phyloP scores from a whole-genome alignment of 2,113 vertebrate species.

The Nyctereutes procyonoides region DNA sequence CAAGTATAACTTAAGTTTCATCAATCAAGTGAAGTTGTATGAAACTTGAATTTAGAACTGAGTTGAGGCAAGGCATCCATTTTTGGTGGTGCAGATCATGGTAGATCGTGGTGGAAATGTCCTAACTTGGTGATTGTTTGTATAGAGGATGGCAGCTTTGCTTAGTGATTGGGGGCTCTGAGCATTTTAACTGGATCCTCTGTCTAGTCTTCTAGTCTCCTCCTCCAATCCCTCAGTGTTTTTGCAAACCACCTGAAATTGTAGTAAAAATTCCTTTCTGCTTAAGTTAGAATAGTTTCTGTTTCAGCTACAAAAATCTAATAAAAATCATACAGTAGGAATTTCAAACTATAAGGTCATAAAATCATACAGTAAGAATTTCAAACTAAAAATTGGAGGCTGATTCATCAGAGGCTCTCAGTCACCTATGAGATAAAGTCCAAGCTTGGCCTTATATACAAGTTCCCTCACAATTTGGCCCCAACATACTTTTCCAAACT shows the following conservation, averaged over 20 bases:
- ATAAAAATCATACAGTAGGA: background rate
- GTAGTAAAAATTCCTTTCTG: background rate
- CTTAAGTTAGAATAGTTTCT: conserved; percentile 6
- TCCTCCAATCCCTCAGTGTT: background rate
- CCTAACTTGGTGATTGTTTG: background rate
- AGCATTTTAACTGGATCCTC: background rate
- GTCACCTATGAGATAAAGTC: background rate
- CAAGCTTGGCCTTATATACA: background rate
- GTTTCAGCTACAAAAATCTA: background rate
- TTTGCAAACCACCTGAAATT: background rate
- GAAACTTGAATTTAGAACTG: background rate
- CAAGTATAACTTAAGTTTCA: background rate
- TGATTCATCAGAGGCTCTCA: background rate
- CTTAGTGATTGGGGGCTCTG: background rate
- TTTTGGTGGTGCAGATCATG: background rate
- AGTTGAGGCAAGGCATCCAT: background rate
- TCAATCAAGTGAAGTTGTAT: background rate
- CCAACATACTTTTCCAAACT: background rate
- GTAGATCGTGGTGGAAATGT: background rate
- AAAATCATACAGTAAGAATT: background rate
- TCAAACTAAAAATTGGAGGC: background rate
- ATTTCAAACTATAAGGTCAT: background rate
- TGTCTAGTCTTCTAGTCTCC: background rate
- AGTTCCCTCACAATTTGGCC: background rate
- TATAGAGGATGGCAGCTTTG: background rate